Base-by-base conservation (phyloP, 2,113 vertebrate genomes). In the Semicossyphus pulcher region DNA sequence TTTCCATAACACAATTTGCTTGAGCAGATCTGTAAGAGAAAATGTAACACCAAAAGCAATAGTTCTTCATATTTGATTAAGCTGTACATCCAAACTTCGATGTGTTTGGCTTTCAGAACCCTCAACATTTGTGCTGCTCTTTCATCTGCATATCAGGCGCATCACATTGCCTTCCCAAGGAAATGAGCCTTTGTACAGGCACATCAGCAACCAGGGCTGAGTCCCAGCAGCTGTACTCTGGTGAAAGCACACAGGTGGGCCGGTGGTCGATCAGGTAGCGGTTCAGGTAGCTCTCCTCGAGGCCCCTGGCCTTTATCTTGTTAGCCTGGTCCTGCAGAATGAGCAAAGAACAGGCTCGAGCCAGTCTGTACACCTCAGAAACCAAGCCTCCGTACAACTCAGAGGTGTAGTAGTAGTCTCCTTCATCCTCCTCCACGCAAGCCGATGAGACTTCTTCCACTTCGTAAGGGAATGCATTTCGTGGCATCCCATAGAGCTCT, bases 201-300 rank as follows among this genome's bases (percentile, higher is more conserved):
- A 92, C 88, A 2, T 83, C 60, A 25, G 75, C 75, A 9, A 80
- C 39, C 61, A 79, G 72, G 21, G 81, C 67, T 0, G 92, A 93
- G 29, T 89, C 74, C 90, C 91, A 92, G 91, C 94, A 94, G 77
- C 88, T 92, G 85, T 94, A 95, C 81, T 94, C 94, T 10, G 93
- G 94, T 4, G 93, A 95, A 60, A 95, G 90, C 25, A 95, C 83
- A 10, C 90, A 77, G 3, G 83, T 93, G 0, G 94, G 93, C 67
- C 88, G 93, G 76, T 86, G 87, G 64, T 92, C 74, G 5, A 94
- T 83, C 54, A 95, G 65, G 72, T 93, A 95, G 44, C 92, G 92
- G 81, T 95, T 95, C 41, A 95, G 80, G 87, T 95, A 93, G 86
- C 93, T 93, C 79, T 95, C 94, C 63, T 95, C 94, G 0, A 93